These are phyloP conservation scores for Zaprionus ornatus DNA, from an alignment of 1,140 invertebrate species.

Conservation along the genomic window DNA sequence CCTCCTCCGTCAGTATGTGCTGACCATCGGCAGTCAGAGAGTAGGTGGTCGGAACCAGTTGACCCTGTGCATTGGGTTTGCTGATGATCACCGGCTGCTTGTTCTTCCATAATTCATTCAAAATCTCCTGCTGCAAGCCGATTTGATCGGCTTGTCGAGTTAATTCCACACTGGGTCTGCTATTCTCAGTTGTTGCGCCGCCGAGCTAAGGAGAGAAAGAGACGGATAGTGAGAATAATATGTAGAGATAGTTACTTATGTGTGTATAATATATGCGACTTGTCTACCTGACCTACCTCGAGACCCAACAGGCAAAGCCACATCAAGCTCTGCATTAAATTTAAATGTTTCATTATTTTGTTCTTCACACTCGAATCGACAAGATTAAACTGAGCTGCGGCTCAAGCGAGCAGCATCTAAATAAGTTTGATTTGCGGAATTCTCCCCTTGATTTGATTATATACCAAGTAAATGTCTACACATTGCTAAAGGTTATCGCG, in stretches of 20 bases:
- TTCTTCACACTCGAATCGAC: slow-evolving; percentile 21
- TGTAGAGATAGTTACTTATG: too few species aligned
- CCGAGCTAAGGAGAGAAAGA: slow-evolving; percentile 26
- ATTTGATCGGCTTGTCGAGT: slow-evolving; percentile 33
- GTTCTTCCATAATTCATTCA: slow-evolving; percentile 52
- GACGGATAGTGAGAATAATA: not conserved
- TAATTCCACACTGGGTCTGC: slow-evolving; percentile 24
- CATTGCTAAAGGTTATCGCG: slow-evolving; percentile 31
- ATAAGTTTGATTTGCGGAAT: not conserved
- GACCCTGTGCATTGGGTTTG: slow-evolving; percentile 23
- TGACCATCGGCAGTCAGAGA: slow-evolving; percentile 33
- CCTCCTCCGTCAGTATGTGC: not conserved
- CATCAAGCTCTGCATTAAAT: slow-evolving; percentile 25
- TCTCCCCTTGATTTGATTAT: not conserved
- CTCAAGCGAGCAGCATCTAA: not conserved
- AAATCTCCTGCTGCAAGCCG: slow-evolving; percentile 34
- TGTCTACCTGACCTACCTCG: slow-evolving; percentile 52
- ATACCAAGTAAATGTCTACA: not conserved
- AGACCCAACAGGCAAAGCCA: slow-evolving; percentile 43
- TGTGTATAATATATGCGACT: not conserved
- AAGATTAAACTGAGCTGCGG: slow-evolving; percentile 43
- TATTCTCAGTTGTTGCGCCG: not conserved
- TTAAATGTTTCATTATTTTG: slow-evolving; percentile 42
- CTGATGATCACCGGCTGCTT: slow-evolving; percentile 50
- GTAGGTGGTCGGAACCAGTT: slow-evolving; percentile 35